Evolutionary conservation across 2,797 vertebrate species (phyloP), one percentile per base, ranked within the genome.

Genomic region (Chelmon rostratus): DNA sequence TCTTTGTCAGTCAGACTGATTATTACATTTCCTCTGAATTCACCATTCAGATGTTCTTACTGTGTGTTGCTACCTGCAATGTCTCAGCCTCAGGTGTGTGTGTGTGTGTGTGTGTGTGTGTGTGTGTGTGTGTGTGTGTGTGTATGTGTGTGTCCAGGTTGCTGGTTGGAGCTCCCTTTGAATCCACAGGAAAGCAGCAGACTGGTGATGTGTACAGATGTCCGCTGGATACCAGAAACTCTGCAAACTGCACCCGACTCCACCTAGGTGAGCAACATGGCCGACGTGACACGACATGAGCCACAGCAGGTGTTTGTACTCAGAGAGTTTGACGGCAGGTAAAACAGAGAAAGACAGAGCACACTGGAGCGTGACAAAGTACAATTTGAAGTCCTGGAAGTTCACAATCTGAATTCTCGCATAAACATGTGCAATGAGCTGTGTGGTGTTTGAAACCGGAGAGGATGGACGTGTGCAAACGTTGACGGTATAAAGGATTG

Each of bases 181-280:
- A 97, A 71, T 94, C 90, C 83, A 97, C 95, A 0, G 96, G 95
- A 35, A 91, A 94, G n/a, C 95, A 96, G 91, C 96, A 94, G 90
- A 98, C 97, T 0, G 97, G 97, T 6, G 97, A 98, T 0, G 94
- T 98, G 64, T 97, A 96, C 94, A 96, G 92, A 77, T 98, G 97
- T 68, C 96, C 96, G 0, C 90, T 97, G 86, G 90, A 84, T 10
- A 86, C 77, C 2, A 92, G 92, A 0, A 78, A 3, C 23, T 89
- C 93, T 8, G 84, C 82, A 18, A 97, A 96, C 93, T 98, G 97
- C 91, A 95, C 49, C 75, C 82, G 90, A 46, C 91, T 94, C 5
- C 71, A 91, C 74, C 79, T 94, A n/a, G 93, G 93, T 94, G 81
- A 92, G 91, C 8, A 31, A 2, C 63, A 16, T 15, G 8, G 8